Evolutionary conservation across 1,140 invertebrate genomes (phyloP), one percentile per base, ranked within the genome.

Genomic region (Pseudoatta argentina): DNA sequence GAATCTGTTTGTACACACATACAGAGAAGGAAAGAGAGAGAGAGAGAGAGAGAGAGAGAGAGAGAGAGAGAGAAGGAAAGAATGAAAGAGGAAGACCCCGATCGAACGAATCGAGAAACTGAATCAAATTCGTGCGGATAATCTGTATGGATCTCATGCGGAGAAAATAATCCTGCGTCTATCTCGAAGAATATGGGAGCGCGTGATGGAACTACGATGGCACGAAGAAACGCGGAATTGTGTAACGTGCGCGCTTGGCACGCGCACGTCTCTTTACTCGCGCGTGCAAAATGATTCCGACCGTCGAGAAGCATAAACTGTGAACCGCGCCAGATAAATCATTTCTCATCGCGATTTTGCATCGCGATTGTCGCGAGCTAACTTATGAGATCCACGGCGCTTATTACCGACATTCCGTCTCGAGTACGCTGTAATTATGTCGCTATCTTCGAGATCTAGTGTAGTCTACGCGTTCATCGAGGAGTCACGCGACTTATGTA

Each of bases 1-100:
- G 63, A 73, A 90, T 86, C 63, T 76, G 72, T 81, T 88, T 88
- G 71, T 61, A 86, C 78, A 87, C 86, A 86, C 6, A 69, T 18
- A 44, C 7, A 16, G 34, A 21, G 63, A 16, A 51, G 48, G 48
- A 51, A 3, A 51, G 14, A 16, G 12, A 48, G 8, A 63, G 34
- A 21, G 1, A 48, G 1, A 44, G 21, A 39, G 8, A 57, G 8
- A 27, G n/a, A 55, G 14, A 16, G 12, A 48, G 8, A 63, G 34
- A 21, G 1, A 48, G 1, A 44, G 21, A 39, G 8, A 57, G 8
- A 27, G n/a, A 55, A 16, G 16, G 1, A 48, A 0, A 59, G 16
- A 48, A 27, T 66, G 30, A 67, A n/a, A 14, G 66, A 61, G 2
- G 21, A 30, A 44, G 16, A 39, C 6, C 12, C 7, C 10, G 27